phyloP scores from a whole-genome alignment of 92 coral and sea anemone genomes.

The Porites lobata region DNA sequence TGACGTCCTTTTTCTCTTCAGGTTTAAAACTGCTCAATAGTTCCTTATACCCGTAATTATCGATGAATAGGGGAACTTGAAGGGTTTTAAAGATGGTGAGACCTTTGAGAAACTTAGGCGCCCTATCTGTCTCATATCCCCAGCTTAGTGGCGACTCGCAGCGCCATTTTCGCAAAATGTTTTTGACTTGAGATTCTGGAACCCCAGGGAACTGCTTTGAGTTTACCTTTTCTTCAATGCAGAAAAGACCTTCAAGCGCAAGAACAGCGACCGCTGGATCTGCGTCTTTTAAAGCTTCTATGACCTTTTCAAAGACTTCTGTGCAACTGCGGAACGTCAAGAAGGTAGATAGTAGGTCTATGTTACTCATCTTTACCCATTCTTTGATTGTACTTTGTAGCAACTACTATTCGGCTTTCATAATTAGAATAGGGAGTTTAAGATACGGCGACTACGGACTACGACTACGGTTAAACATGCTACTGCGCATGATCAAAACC shows the following conservation, averaged over 20 bases:
- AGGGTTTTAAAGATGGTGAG: constrained; percentile 62
- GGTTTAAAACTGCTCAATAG: constrained; percentile 21
- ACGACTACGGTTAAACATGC: no score
- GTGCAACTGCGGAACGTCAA: neutral
- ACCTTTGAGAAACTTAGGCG: constrained; percentile 32
- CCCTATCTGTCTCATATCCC: constrained; percentile 9
- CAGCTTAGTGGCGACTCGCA: constrained; percentile 38
- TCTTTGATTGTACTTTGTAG: neutral
- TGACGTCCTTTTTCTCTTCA: constrained; percentile 4
- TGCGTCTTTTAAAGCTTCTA: neutral
- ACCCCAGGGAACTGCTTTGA: no score
- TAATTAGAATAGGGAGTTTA: neutral
- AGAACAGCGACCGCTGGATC: constrained; percentile 43
- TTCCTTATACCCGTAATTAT: constrained; percentile 59
- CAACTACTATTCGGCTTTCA: neutral
- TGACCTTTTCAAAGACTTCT: neutral
- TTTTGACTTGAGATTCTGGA: neutral
- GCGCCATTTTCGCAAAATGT: constrained; percentile 65
- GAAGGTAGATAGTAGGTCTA: neutral
- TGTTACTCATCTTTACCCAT: neutral
- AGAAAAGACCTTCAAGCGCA: no score
- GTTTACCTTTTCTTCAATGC: no score
- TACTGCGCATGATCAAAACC: no score
- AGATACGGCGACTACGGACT: no score
- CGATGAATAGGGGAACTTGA: constrained; percentile 66